phyloP scores from a whole-genome alignment of 2,797 vertebrate genomes.

The Sitta carolinensis region DNA sequence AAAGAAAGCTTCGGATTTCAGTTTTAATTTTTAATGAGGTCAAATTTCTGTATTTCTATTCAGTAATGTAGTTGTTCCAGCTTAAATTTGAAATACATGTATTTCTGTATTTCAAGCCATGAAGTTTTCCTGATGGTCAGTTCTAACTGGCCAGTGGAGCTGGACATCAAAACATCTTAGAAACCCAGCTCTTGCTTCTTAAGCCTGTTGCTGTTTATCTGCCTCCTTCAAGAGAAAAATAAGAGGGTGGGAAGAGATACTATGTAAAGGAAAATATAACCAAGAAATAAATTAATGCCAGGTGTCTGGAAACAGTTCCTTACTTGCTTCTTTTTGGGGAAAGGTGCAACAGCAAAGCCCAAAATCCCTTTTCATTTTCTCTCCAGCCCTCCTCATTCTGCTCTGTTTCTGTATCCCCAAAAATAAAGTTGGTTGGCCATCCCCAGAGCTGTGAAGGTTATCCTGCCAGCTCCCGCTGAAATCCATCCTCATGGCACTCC shows the following conservation, averaged over 20 bases:
- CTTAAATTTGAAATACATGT: not conserved
- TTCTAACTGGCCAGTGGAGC: not conserved
- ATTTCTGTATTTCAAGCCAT: not conserved
- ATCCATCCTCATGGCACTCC: not conserved
- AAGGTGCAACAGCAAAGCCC: not conserved
- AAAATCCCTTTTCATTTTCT: not conserved
- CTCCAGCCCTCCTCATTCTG: not conserved
- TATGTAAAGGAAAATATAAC: not conserved
- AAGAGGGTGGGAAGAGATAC: accelerated
- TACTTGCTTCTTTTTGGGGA: not conserved
- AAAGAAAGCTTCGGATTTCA: not conserved
- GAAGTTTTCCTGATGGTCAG: not conserved
- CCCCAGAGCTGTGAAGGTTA: not conserved
- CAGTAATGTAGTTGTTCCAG: not conserved
- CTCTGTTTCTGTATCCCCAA: not conserved
- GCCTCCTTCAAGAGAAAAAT: not conserved
- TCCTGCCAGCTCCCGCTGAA: not conserved
- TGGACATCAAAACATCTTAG: not conserved
- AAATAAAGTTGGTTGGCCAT: not conserved
- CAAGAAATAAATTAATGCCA: not conserved
- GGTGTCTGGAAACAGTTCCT: not conserved
- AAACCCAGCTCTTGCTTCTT: not conserved
- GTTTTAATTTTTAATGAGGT: not conserved
- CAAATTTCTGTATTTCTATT: not conserved
- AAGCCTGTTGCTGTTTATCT: not conserved